Percentiles rank a stretch among this genome's conserved stretches.
These are phyloP conservation scores for Porites cylindrica DNA, from an alignment of 92 coral and sea anemone genomes.

Conservation along the genomic window DNA sequence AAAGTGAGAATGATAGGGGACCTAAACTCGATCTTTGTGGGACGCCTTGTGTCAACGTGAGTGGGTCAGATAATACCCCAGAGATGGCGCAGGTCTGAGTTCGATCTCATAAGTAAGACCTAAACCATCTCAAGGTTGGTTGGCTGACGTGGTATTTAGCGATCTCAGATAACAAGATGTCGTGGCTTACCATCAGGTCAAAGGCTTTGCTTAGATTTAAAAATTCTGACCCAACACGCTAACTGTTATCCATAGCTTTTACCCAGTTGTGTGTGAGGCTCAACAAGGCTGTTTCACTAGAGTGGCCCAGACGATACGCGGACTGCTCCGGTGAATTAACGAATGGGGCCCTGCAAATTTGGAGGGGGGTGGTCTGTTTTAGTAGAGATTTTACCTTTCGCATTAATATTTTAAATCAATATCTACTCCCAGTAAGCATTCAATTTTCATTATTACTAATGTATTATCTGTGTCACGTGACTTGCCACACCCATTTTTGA, in stretches of 20 bases:
- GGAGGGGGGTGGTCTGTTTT: too few species aligned
- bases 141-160: constrained; percentile 45
- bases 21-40: too few species aligned
- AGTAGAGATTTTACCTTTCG: too few species aligned
- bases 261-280: constrained; percentile 37
- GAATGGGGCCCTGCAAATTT: too few species aligned
- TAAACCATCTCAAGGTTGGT: constrained; percentile 50
- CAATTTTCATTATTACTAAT: too few species aligned
- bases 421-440: too few species aligned
- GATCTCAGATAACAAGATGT: constrained; percentile 46
- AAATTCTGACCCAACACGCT: background rate
- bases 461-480: too few species aligned
- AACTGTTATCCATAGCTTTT: constrained; percentile 5
- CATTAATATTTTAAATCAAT: too few species aligned
- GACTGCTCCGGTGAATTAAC: constrained; percentile 3
- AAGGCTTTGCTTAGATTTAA: constrained; percentile 51
- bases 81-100: constrained; percentile 29
- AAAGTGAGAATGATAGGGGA: too few species aligned
- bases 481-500: too few species aligned
- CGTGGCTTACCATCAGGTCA: constrained; percentile 42
- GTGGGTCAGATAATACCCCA: too few species aligned
- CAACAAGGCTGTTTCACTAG: constrained; percentile 51
- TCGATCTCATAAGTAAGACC: constrained; percentile 32
- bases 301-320: constrained; percentile 45
- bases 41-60: too few species aligned